These are phyloP conservation scores for Ruditapes philippinarum DNA, from an alignment of 1,140 invertebrate genomes.

Conservation along the genomic window DNA sequence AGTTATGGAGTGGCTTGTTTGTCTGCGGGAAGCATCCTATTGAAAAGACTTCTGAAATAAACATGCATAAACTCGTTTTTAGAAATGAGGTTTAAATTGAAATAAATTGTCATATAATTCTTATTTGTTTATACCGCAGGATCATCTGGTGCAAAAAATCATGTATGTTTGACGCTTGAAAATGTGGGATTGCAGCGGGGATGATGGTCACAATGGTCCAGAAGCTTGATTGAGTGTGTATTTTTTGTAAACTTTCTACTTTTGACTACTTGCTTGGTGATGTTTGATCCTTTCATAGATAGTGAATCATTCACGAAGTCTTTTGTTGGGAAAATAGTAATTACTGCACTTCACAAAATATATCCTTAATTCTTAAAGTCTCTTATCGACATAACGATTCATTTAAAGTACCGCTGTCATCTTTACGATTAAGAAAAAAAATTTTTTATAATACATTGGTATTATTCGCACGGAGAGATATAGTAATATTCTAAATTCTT, in stretches of 20 bases:
- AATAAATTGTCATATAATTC: not conserved
- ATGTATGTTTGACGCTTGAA: not conserved
- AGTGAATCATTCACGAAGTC: no score
- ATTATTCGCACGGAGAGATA: no score
- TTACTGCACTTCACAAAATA: no score
- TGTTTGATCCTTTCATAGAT: no score
- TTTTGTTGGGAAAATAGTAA: no score
- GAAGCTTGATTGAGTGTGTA: not conserved
- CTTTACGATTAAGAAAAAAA: no score
- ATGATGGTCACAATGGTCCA: not conserved
- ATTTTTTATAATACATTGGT: no score
- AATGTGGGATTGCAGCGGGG: not conserved
- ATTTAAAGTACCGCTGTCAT: no score
- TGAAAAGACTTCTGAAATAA: conserved; percentile 6
- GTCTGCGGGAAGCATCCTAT: not conserved
- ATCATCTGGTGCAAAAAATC: not conserved
- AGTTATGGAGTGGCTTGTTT: conserved; percentile 4
- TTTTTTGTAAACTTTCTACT: not conserved
- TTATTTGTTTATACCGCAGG: not conserved
- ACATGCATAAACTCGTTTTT: conserved; percentile 26
- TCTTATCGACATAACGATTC: no score
- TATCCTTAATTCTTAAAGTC: no score
- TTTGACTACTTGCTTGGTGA: not conserved
- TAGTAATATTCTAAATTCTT: no score
- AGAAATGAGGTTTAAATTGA: conserved; percentile 32